Evolutionary conservation across 2,797 vertebrate species (phyloP).

Genomic region (Macropus fuliginosus): DNA sequence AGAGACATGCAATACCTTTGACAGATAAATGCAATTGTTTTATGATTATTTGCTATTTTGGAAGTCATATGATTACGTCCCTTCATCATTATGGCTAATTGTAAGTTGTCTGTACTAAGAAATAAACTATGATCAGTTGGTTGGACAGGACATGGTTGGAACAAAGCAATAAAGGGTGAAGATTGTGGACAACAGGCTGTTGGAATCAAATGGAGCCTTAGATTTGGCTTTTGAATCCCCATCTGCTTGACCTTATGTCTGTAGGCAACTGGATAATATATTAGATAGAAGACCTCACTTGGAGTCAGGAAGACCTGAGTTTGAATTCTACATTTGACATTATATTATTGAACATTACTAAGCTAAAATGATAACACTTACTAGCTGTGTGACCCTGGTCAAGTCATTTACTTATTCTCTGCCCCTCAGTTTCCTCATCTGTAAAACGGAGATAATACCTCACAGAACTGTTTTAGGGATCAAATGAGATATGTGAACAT

Average conservation of each 20-base stretch:
- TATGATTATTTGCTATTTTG: conserved; percentile 36
- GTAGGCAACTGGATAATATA: not conserved
- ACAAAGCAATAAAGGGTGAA: conserved; percentile 34
- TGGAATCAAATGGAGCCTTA: conserved; percentile 70
- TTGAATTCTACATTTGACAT: too few relatives aligned
- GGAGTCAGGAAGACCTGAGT: not conserved
- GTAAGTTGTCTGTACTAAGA: conserved; percentile 58
- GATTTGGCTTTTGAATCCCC: conserved; percentile 64
- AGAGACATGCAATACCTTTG: not conserved
- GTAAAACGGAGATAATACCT: not conserved
- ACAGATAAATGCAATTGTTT: conserved; percentile 39
- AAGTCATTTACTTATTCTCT: not conserved
- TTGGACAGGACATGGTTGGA: conserved; percentile 26
- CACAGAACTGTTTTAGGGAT: not conserved
- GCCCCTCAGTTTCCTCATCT: not conserved
- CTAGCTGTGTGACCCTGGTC: not conserved
- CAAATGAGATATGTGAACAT: not conserved
- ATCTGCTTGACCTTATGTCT: conserved; percentile 68
- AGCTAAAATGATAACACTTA: too few relatives aligned
- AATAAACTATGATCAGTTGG: conserved; percentile 64
- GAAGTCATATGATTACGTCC: conserved; percentile 50
- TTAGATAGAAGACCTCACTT: not conserved
- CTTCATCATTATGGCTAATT: conserved; percentile 60
- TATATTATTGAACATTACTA: too few relatives aligned
- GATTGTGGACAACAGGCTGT: not conserved